Conservation (phyloP, 2,888 invertebrate species). For the Sialis fuliginosa region DNA sequence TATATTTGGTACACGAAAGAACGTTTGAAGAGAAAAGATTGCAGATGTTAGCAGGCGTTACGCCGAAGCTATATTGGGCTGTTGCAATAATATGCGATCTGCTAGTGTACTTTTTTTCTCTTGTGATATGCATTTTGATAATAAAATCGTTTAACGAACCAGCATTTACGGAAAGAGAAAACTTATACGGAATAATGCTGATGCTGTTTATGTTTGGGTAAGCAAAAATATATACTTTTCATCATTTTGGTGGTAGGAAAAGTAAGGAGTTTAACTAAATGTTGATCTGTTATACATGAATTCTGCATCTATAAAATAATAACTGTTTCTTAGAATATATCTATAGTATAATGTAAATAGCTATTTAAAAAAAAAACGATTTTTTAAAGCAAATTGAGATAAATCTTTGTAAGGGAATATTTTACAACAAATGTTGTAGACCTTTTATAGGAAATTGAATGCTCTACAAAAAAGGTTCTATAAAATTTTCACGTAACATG, state of each 20-base stretch:
- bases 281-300: too few relatives aligned
- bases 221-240: constrained; percentile 14
- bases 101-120: constrained; percentile 43
- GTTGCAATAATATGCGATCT: constrained; percentile 58
- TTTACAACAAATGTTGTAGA: too few relatives aligned
- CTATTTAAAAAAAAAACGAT: too few relatives aligned
- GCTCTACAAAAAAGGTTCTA: too few relatives aligned
- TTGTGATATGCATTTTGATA: constrained; percentile 44
- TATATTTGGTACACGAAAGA: constrained; percentile 61
- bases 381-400: too few relatives aligned
- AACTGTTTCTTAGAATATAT: too few relatives aligned
- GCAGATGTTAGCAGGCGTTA: constrained; percentile 58
- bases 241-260: not conserved
- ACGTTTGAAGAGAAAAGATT: constrained; percentile 58
- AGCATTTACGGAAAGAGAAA: constrained; percentile 57
- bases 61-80: constrained; percentile 60
- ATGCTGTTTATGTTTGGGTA: constrained; percentile 55
- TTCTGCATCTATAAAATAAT: too few relatives aligned
- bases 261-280: constrained; percentile 7
- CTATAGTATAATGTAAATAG: too few relatives aligned
- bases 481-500: too few relatives aligned
- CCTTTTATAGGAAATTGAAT: too few relatives aligned
- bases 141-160: constrained; percentile 61
- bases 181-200: constrained; percentile 46
- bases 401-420: too few relatives aligned